Base-by-base conservation (phyloP, 2,888 invertebrate species). In the Platycheirus rosarum region DNA sequence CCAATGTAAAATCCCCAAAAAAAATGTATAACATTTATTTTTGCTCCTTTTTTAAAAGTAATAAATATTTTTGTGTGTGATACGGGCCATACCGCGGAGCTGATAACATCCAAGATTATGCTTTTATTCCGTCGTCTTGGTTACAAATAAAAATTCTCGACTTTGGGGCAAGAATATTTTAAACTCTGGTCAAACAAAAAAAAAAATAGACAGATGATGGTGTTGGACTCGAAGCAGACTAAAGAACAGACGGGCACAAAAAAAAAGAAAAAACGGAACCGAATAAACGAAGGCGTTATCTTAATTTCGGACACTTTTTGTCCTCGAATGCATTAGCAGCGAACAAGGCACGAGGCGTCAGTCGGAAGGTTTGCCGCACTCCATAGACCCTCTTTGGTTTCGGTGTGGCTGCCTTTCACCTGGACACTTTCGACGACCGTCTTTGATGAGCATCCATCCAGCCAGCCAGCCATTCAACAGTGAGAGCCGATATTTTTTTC, bases 311-410 rank as follows among this genome's bases (percentile, higher is more conserved):
- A 85, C 85, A 85, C 85, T 85, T 85, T 85, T 85, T 85, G 84
- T 84, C 85, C 85, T 84, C 84, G 70, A 84, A 85, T 85, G 85
- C 86, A 86, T 86, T 86, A 85, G 85, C 76, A 69, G 74, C 79
- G 77, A 84, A 86, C 86, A 86, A 79, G 86, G 86, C 85, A 86
- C 86, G 86, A 84, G 85, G 86, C 86, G 86, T 84, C 85, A 84
- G 85, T 77, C 66, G 77, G 63, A 71, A 42, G 82, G 82, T 77
- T 66, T 62, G 46, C 53, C 53, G 42, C 32, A 37, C 62, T 23
- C 14, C 8, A 18, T 2, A 26, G 23, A 40, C 23, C 14, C 14
- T 37, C 57, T 26, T 42, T 1, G 40, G 40, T 7, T 26, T 42
- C 26, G 23, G 44, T 57, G 35, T 29, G 62, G 29, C 70, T 65